A percentile compares a stretch with the other conserved stretches of the same genome.
phyloP scores from a whole-genome alignment of 1,140 invertebrate genomes.

The Bicyclus anynana region DNA sequence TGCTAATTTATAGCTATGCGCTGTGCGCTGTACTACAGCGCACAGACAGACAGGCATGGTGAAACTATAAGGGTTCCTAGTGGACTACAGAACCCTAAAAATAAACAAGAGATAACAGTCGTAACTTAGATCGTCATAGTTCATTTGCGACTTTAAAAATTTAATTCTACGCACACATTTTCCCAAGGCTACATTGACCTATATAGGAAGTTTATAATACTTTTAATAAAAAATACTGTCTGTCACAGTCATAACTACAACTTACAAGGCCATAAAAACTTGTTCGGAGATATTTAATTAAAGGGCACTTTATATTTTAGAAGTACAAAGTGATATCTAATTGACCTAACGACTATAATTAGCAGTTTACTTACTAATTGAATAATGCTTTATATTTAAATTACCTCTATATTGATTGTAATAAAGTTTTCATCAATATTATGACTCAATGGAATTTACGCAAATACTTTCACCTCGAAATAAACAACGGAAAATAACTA shows the following conservation, averaged over 20 bases:
- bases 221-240: conserved; percentile 17
- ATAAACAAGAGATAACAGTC: too few relatives aligned
- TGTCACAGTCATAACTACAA: background rate
- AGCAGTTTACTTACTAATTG: background rate
- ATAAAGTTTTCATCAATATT: background rate
- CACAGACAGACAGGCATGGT: too few relatives aligned
- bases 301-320: background rate
- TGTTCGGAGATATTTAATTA: conserved; percentile 17
- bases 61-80: too few relatives aligned
- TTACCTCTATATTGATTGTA: conserved; percentile 6
- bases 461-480: conserved; percentile 25
- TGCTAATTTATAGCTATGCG: too few relatives aligned
- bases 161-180: background rate
- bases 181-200: conserved; percentile 20
- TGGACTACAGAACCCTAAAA: too few relatives aligned
- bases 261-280: conserved; percentile 38
- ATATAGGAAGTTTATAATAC: conserved; percentile 28
- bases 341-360: background rate
- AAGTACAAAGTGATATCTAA: background rate
- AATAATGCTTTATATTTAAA: background rate
- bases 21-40: too few relatives aligned
- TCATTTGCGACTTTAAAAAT: too few relatives aligned
- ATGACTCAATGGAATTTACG: background rate
- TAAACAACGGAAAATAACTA: conserved; percentile 11
- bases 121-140: too few relatives aligned